Evolutionary conservation across 1,140 invertebrate species (phyloP).

Genomic region (Microvelia longipes): DNA sequence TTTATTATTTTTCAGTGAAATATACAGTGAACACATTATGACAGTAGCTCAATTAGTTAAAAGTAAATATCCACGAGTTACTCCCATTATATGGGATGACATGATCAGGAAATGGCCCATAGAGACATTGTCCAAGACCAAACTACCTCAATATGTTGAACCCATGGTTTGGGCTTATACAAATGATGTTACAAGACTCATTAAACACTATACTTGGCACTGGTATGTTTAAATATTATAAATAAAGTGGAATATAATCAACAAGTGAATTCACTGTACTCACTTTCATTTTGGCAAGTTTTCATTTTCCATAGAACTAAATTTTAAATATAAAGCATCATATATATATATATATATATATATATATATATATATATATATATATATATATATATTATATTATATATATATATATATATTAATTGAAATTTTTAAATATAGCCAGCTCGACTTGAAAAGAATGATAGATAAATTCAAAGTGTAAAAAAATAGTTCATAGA

Average conservation of each 20-base stretch:
- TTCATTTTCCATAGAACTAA: too few species aligned
- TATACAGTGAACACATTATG: slow-evolving; percentile 17
- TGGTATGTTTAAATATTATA: not conserved
- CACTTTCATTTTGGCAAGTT: too few species aligned
- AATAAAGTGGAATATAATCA: not conserved
- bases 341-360: too few species aligned
- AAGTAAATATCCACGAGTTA: slow-evolving; percentile 23
- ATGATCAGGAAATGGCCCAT: slow-evolving; percentile 38
- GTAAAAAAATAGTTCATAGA: too few species aligned
- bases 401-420: too few species aligned
- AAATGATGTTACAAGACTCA: slow-evolving; percentile 3
- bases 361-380: too few species aligned
- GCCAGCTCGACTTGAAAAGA: too few species aligned
- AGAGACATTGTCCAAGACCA: slow-evolving; percentile 29
- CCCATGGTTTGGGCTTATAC: slow-evolving; percentile 34
- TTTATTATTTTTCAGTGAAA: slow-evolving; percentile 8
- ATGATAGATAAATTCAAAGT: too few species aligned
- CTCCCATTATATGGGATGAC: slow-evolving; percentile 46
- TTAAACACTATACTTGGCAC: slow-evolving; percentile 7
- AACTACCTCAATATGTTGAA: slow-evolving; percentile 34
- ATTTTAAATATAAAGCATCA: too few species aligned
- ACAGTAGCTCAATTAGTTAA: slow-evolving; percentile 21
- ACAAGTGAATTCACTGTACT: too few species aligned
- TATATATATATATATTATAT: too few species aligned
- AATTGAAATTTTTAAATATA: too few species aligned